These are phyloP conservation scores for Chaetodon trifascialis DNA, from an alignment of 2,113 vertebrate species.

Conservation along the genomic window DNA sequence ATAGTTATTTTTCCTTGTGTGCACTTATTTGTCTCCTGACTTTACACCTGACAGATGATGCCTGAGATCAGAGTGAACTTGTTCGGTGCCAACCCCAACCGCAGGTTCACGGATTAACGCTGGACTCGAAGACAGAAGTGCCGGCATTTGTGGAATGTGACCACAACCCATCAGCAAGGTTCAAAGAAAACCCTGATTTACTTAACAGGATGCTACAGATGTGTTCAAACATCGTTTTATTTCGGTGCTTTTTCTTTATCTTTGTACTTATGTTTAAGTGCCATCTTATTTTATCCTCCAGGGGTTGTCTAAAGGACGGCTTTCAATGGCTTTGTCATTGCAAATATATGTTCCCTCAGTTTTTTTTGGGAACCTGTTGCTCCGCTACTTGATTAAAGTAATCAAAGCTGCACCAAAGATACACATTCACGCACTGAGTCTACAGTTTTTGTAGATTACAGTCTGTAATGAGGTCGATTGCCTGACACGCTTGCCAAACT, in stretches of 20 bases:
- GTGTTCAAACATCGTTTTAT: constrained; percentile 15
- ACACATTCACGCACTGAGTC: not conserved
- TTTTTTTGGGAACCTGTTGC: not conserved
- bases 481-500: not conserved
- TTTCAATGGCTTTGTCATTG: not conserved
- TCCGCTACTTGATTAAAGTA: not conserved
- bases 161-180: constrained; percentile 16
- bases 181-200: not conserved
- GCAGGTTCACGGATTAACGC: constrained; percentile 92
- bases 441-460: not conserved
- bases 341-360: not conserved
- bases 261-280: not conserved
- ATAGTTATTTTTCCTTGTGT: not conserved
- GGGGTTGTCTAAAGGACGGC: constrained; percentile 4
- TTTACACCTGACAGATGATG: constrained; percentile 90
- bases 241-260: not conserved
- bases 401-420: constrained; percentile 40
- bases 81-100: constrained; percentile 94
- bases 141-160: constrained; percentile 17
- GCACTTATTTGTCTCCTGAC: not conserved
- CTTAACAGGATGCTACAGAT: not conserved
- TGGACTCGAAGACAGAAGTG: constrained; percentile 21
- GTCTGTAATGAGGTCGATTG: not conserved
- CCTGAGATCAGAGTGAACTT: constrained; percentile 92
- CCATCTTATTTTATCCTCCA: not conserved